Conservation (phyloP, 2,113 vertebrate genomes). For the Isichthys henryi region DNA sequence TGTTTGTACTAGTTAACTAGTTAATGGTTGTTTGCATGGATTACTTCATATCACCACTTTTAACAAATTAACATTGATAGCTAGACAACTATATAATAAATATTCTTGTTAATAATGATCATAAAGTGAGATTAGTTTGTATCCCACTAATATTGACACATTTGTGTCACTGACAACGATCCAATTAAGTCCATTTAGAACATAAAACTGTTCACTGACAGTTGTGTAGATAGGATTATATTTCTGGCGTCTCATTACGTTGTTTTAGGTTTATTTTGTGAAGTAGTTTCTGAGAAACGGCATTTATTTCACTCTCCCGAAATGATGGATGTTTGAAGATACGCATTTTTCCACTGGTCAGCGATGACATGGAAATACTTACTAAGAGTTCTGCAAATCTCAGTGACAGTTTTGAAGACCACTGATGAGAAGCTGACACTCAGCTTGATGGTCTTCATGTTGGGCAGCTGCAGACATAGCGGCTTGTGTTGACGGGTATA, state of each 20-base stretch:
- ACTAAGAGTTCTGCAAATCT: slow-evolving; percentile 89
- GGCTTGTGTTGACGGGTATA: slow-evolving; percentile 90
- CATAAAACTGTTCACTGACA: background rate
- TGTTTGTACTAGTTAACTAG: background rate
- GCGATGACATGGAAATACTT: slow-evolving; percentile 48
- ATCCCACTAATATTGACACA: background rate
- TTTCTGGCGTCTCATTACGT: background rate
- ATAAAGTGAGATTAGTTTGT: background rate
- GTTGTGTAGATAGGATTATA: background rate
- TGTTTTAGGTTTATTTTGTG: background rate
- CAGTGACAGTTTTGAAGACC: slow-evolving; percentile 81
- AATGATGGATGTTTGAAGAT: background rate
- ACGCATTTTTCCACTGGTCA: background rate
- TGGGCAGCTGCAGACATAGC: slow-evolving; percentile 82
- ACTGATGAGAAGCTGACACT: slow-evolving; percentile 80
- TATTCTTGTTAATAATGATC: background rate
- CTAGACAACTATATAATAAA: background rate
- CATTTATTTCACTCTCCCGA: background rate
- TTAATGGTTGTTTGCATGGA: background rate
- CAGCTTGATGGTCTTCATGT: slow-evolving; percentile 76
- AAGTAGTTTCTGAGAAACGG: background rate
- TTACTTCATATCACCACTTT: background rate
- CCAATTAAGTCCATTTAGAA: background rate
- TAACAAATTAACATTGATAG: background rate
- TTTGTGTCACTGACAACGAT: background rate